A percentile compares a stretch with the other conserved stretches of the same genome.
These are phyloP conservation scores for Falco naumanni DNA, from an alignment of 2,797 vertebrate genomes.

Conservation along the genomic window DNA sequence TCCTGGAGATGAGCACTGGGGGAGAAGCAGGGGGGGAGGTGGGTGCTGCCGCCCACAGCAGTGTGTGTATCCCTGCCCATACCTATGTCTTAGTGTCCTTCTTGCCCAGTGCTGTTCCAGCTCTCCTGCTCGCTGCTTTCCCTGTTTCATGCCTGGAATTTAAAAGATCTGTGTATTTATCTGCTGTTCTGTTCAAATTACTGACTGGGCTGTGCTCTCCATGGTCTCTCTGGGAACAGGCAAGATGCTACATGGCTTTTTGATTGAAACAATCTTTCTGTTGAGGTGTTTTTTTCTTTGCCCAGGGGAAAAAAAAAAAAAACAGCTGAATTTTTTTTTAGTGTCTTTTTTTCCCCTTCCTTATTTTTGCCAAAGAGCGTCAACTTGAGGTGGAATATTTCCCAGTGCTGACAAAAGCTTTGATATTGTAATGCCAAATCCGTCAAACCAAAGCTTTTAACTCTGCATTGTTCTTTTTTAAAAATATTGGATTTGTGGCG, in stretches of 20 bases:
- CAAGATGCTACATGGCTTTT: not conserved
- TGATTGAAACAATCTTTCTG: constrained; percentile 43
- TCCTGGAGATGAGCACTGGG: fast-evolving
- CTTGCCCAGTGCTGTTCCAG: not conserved
- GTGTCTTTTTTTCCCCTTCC: not conserved
- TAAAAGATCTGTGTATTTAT: not conserved
- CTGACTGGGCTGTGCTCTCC: not conserved
- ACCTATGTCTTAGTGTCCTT: fast-evolving
- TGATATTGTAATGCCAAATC: constrained; percentile 44
- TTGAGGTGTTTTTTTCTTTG: not conserved
- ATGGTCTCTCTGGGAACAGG: not conserved
- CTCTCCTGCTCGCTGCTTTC: not conserved
- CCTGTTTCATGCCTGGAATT: not conserved
- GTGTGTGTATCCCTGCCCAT: fast-evolving
- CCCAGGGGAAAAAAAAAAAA: not conserved
- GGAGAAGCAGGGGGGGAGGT: not conserved
- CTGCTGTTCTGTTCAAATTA: not conserved
- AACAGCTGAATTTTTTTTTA: not conserved
- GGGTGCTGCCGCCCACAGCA: not conserved
- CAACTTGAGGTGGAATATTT: constrained; percentile 66
- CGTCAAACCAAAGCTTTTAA: constrained; percentile 64
- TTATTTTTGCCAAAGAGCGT: constrained; percentile 63
- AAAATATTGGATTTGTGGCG: constrained; percentile 73
- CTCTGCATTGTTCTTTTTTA: constrained; percentile 22
- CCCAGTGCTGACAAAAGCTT: constrained; percentile 60